These are phyloP conservation scores for Julus scandinavius DNA, from an alignment of 2,888 invertebrate genomes.

Conservation along the genomic window DNA sequence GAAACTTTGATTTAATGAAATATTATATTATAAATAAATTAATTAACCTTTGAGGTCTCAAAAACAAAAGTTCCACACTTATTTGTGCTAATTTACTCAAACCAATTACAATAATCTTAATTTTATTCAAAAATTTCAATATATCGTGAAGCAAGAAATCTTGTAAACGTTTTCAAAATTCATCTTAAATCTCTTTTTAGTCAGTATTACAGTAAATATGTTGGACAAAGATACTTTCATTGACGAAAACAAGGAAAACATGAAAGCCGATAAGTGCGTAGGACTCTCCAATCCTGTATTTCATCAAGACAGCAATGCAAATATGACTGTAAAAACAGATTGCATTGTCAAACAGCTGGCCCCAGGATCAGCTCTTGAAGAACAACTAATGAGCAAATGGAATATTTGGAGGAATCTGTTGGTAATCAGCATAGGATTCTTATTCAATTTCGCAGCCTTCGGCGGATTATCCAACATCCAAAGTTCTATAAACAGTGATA, in stretches of 20 bases:
- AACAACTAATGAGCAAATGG: not conserved
- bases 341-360: not conserved
- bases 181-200: too few species aligned
- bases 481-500: conserved; percentile 55
- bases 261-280: not conserved
- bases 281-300: not conserved
- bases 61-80: too few species aligned
- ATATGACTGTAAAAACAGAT: not conserved
- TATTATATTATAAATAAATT: not conserved
- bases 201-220: not conserved
- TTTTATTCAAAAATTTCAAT: too few species aligned
- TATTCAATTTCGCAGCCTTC: conserved; percentile 54
- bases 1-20: too few species aligned
- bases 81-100: too few species aligned
- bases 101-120: too few species aligned
- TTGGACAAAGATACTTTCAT: not conserved
- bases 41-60: not conserved
- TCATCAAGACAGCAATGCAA: not conserved
- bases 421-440: conserved; percentile 52
- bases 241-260: not conserved
- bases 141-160: too few species aligned
- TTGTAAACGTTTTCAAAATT: too few species aligned
- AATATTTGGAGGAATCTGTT: conserved; percentile 46
- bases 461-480: conserved; percentile 54
- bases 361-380: not conserved